Evolutionary conservation across 2,888 invertebrate genomes (phyloP), one percentile per base, ranked within the genome.

Genomic region (Heliconius aoede): DNA sequence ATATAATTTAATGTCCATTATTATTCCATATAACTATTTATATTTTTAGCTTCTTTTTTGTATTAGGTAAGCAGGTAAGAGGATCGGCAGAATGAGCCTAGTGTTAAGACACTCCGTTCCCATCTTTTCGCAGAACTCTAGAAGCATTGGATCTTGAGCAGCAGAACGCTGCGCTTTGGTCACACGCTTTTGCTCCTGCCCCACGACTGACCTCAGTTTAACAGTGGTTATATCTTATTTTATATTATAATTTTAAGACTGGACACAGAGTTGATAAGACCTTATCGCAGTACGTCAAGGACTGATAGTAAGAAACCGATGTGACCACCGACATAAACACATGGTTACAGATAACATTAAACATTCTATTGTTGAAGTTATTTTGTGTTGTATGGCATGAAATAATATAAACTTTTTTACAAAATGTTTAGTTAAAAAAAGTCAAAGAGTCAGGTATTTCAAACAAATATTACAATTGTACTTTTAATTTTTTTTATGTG

Each of bases 211-310:
- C 21, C 13, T 40, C 46, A 21, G 7, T 11, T 55, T n/a, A 28
- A 60, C 24, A 26, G 26, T 11, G 13, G 3, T 61, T 40, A 40
- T 28, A 24, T 72, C 36, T 21, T 21, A 61, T 61, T 55, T 72
- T 72, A 72, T 60, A 72, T 72, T 61, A 21, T 62, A 36, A 71
- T 75, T 75, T 46, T 26, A 71, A 75, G 69, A 61, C 67, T 55
- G 71, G 58, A 64, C 62, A 74, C 72, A 36, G 61, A 72, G 30
- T 32, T 74, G 77, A 79, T 79, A 79, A 77, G 46, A 40, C 64
- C 30, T 74, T 79, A 79, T 79, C 77, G 62, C 72, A 74, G 78
- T 76, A 72, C 78, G 72, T 74, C 78, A 79, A 79, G 78, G 78
- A 64, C 78, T 74, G 78, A 79, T 79, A 79, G 58, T 72, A 78